phyloP scores from a whole-genome alignment of 2,797 vertebrate species.

The Calcarius lapponicus region DNA sequence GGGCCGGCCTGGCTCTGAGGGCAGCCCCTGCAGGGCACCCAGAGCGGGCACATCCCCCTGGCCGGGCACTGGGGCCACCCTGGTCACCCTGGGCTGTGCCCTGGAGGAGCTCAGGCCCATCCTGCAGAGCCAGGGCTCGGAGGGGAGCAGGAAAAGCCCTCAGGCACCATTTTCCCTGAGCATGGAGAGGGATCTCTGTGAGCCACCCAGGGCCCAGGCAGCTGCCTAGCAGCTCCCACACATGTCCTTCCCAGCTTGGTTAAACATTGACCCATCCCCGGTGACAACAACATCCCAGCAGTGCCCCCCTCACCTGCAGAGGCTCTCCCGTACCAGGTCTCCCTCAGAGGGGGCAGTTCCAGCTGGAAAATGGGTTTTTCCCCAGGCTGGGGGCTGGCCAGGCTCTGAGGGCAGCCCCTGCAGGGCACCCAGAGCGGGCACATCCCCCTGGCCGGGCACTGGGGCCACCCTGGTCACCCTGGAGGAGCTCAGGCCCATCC shows the following conservation, averaged over 20 bases:
- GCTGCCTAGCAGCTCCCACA: neutral
- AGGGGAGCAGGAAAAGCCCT: neutral
- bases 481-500: slow-evolving; percentile 84
- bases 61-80: slow-evolving; percentile 77
- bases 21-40: fast-evolving
- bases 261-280: slow-evolving; percentile 77
- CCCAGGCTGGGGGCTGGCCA: too few relatives aligned
- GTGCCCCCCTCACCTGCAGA: too few relatives aligned
- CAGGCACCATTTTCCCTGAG: fast-evolving
- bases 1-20: neutral
- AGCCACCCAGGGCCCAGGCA: fast-evolving
- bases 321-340: too few relatives aligned
- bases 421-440: fast-evolving
- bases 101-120: slow-evolving; percentile 86
- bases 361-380: too few relatives aligned
- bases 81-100: slow-evolving; percentile 70
- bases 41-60: neutral
- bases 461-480: slow-evolving; percentile 83
- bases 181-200: fast-evolving
- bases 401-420: neutral
- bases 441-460: slow-evolving; percentile 26
- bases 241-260: slow-evolving; percentile 25
- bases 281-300: too few relatives aligned
- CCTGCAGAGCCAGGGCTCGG: neutral
- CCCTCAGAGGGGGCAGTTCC: too few relatives aligned